phyloP scores from a whole-genome alignment of 1,140 invertebrate species.

The Drosophila ananassae region DNA sequence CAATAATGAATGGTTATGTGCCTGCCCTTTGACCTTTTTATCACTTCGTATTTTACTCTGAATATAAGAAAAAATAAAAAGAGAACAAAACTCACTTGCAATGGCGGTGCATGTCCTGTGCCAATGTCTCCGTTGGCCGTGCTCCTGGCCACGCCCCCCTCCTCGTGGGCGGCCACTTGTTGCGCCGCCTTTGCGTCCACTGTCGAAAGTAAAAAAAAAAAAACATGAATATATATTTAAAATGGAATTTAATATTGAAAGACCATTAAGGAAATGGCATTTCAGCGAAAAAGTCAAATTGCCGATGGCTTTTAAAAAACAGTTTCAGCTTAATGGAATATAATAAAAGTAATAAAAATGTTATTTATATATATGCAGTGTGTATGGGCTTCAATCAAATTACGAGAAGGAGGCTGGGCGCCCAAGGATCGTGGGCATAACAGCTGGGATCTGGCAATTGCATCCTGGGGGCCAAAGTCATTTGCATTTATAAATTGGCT shows the following conservation, averaged over 20 bases:
- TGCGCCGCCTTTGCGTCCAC: conserved; percentile 73
- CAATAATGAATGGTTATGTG: conserved; percentile 26
- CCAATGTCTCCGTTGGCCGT: conserved; percentile 87
- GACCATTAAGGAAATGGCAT: background rate
- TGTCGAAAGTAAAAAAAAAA: conserved; percentile 33
- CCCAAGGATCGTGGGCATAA: conserved; percentile 37
- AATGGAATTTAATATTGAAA: conserved; percentile 13
- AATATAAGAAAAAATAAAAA: background rate
- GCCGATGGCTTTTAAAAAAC: conserved; percentile 34
- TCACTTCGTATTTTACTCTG: background rate
- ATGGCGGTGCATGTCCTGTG: conserved; percentile 85
- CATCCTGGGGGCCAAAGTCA: conserved; percentile 61
- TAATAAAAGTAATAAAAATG: conserved; percentile 30
- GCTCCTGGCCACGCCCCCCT: conserved; percentile 34
- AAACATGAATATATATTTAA: background rate
- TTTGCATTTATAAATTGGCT: conserved; percentile 83
- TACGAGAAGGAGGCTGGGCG: conserved; percentile 26
- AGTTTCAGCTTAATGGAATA: conserved; percentile 42
- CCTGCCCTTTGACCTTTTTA: conserved; percentile 6
- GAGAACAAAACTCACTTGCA: conserved; percentile 86
- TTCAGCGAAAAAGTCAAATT: conserved; percentile 8
- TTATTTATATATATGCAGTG: background rate
- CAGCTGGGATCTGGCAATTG: conserved; percentile 30
- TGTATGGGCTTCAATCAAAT: conserved; percentile 55
- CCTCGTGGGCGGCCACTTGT: conserved; percentile 72